phyloP scores from a whole-genome alignment of 2,888 invertebrate species.

The Drosophila prostipennis region DNA sequence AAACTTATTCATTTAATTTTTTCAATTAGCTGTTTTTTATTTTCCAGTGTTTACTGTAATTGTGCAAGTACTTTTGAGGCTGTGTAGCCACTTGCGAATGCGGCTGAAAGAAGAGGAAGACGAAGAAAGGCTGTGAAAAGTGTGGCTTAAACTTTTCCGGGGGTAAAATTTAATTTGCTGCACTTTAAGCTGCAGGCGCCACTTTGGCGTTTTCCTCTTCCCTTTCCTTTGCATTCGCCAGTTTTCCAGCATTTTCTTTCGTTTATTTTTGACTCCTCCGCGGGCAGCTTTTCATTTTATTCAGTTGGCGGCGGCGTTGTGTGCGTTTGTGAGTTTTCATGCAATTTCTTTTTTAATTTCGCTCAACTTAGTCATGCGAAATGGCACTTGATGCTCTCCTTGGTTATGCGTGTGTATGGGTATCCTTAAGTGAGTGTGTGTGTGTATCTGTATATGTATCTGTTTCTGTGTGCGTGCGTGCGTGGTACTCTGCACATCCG shows the following conservation, averaged over 20 bases:
- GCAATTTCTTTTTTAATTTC: slow-evolving; percentile 73
- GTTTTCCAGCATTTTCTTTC: slow-evolving; percentile 20
- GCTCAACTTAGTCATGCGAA: slow-evolving; percentile 71
- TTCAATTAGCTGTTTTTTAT: background rate
- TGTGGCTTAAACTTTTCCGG: slow-evolving; percentile 25
- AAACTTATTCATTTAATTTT: too few species aligned
- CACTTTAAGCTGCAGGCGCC: slow-evolving; percentile 61
- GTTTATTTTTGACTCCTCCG: slow-evolving; percentile 32
- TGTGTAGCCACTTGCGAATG: slow-evolving; percentile 14
- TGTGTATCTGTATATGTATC: slow-evolving; percentile 11
- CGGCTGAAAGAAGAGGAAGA: background rate
- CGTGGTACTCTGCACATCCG: slow-evolving; percentile 37
- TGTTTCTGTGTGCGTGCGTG: slow-evolving; percentile 9
- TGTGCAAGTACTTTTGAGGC: background rate
- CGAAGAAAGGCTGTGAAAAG: slow-evolving; percentile 10
- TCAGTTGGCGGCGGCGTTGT: slow-evolving; percentile 31
- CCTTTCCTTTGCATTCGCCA: background rate
- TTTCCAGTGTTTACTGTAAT: slow-evolving; percentile 5
- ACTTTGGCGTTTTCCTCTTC: slow-evolving; percentile 13
- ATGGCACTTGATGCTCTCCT: slow-evolving; percentile 69
- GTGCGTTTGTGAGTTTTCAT: slow-evolving; percentile 33
- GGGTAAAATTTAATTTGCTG: slow-evolving; percentile 60
- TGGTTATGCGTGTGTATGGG: slow-evolving; percentile 22
- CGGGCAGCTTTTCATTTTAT: slow-evolving; percentile 48
- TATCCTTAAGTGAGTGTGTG: slow-evolving; percentile 2